These are phyloP conservation scores for Platysteira castanea DNA, from an alignment of 2,113 vertebrate species.

Conservation along the genomic window DNA sequence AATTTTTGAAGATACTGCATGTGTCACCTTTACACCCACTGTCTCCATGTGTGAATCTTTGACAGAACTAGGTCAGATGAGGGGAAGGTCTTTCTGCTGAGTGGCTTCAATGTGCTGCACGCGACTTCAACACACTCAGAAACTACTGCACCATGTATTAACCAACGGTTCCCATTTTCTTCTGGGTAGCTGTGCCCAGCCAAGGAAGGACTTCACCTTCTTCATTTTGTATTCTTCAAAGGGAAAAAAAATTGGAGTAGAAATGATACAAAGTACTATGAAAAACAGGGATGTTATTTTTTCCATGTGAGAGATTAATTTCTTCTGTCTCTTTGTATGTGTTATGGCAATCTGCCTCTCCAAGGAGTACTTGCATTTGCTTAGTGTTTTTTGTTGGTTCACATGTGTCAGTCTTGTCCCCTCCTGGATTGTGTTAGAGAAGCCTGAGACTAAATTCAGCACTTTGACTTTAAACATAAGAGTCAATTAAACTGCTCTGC, in stretches of 20 bases:
- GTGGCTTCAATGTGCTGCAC: not conserved
- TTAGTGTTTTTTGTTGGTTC: not conserved
- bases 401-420: not conserved
- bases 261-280: not conserved
- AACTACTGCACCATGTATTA: not conserved
- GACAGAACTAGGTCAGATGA: slow-evolving; percentile 53
- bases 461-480: not conserved
- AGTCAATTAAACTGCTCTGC: not conserved
- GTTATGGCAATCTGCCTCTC: not conserved
- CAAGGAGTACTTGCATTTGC: not conserved
- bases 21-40: slow-evolving; percentile 45
- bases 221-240: not conserved
- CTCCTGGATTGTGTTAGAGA: not conserved
- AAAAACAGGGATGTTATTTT: not conserved
- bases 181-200: not conserved
- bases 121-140: not conserved
- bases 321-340: not conserved
- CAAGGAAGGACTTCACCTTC: not conserved
- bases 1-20: not conserved
- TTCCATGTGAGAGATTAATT: not conserved
- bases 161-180: not conserved
- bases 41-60: slow-evolving; percentile 32
- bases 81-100: not conserved
- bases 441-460: not conserved
- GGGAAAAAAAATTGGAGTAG: not conserved